Conservation (phyloP, 2,797 vertebrate species). For the Chaunax sp. region DNA sequence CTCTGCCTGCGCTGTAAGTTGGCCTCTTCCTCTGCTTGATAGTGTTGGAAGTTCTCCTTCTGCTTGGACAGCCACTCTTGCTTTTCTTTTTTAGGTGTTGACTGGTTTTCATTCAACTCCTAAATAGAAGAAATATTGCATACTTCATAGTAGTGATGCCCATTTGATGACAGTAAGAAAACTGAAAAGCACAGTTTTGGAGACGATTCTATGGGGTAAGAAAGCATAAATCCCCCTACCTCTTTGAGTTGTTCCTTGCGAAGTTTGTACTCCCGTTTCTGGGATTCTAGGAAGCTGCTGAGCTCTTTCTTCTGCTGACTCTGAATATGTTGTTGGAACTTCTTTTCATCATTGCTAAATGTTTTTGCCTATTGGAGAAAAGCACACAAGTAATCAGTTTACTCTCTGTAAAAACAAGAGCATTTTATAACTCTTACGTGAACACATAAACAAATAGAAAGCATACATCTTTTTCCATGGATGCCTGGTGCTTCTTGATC, state of each 20-base stretch:
- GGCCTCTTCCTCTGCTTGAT: slow-evolving; percentile 98
- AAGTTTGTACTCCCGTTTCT: slow-evolving; percentile 98
- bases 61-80: slow-evolving; percentile 99
- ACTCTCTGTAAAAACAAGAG: background rate
- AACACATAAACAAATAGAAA: slow-evolving; percentile 10
- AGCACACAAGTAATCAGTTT: slow-evolving; percentile 2
- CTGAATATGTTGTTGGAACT: slow-evolving; percentile 98
- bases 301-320: slow-evolving; percentile 98
- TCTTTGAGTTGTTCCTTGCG: slow-evolving; percentile 99
- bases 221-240: slow-evolving; percentile 70
- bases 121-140: slow-evolving; percentile 62
- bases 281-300: slow-evolving; percentile 95
- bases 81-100: slow-evolving; percentile 99
- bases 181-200: background rate
- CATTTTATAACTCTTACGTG: background rate
- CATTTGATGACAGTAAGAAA: background rate
- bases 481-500: slow-evolving; percentile 95
- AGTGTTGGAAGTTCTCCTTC: slow-evolving; percentile 99
- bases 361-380: slow-evolving; percentile 88
- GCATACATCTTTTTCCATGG: slow-evolving; percentile 98
- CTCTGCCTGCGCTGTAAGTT: slow-evolving; percentile 94
- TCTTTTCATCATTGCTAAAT: slow-evolving; percentile 97
- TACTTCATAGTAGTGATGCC: background rate
- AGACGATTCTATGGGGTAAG: background rate
- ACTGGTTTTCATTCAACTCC: slow-evolving; percentile 99